Evolutionary conservation across 2,113 vertebrate species (phyloP).

Genomic region (Rhineura floridana): DNA sequence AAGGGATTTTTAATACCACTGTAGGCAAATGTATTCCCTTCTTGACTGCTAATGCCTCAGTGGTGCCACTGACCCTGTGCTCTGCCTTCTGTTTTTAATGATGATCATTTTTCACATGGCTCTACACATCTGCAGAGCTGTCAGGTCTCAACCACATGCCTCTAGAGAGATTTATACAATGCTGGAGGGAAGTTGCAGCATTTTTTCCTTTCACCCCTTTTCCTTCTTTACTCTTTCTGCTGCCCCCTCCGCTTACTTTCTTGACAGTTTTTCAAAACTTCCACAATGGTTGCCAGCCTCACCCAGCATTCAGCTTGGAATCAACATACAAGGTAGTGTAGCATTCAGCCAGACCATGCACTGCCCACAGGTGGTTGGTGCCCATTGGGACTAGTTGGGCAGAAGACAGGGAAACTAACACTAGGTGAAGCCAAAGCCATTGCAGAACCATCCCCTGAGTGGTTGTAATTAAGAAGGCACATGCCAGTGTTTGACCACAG

Average conservation of each 20-base stretch:
- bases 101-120: constrained; percentile 31
- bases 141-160: constrained; percentile 56
- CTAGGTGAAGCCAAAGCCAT: too few species aligned
- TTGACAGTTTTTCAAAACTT: neutral
- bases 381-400: neutral
- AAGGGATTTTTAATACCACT: neutral
- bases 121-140: constrained; percentile 58
- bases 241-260: neutral
- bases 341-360: neutral
- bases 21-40: neutral
- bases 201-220: constrained; percentile 18
- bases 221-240: neutral
- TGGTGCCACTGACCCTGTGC: constrained; percentile 39
- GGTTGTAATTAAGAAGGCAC: too few species aligned
- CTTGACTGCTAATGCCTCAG: constrained; percentile 47
- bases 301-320: neutral
- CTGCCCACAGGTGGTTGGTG: neutral
- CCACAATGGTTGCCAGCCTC: neutral
- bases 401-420: too few species aligned
- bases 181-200: constrained; percentile 12
- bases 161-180: constrained; percentile 41
- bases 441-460: too few species aligned
- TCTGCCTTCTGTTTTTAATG: constrained; percentile 27
- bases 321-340: neutral
- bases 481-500: too few species aligned